A percentile compares a stretch with the other conserved stretches of the same genome.
Conservation (phyloP, 2,797 vertebrate genomes). For the Ispidina picta region DNA sequence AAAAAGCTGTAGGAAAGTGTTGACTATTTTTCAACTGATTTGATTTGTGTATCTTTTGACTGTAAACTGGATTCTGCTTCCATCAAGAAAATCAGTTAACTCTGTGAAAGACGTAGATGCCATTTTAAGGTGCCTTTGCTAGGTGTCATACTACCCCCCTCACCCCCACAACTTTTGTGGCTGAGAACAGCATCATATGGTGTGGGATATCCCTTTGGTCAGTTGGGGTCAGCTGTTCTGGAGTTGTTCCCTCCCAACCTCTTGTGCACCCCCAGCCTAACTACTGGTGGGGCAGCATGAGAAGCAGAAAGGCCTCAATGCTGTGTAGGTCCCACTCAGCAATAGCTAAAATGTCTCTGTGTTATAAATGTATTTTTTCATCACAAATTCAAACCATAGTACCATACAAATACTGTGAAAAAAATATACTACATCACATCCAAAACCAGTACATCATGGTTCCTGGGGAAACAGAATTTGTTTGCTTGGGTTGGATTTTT, state of each 20-base stretch:
- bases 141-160: background rate
- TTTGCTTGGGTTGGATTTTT: background rate
- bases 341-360: background rate
- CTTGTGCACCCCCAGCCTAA: background rate
- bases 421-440: background rate
- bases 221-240: accelerated
- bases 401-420: background rate
- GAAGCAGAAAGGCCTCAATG: background rate
- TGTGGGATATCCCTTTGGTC: background rate
- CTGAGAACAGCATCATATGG: background rate
- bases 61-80: background rate
- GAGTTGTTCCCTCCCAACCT: background rate
- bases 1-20: background rate
- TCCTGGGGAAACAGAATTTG: background rate
- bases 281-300: accelerated
- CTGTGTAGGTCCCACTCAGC: background rate
- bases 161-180: background rate
- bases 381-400: background rate
- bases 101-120: background rate
- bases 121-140: background rate
- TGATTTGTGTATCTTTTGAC: background rate
- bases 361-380: background rate
- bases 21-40: background rate
- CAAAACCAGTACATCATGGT: background rate
- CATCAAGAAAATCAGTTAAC: background rate